Percentiles rank a stretch among this genome's conserved stretches.
phyloP scores from a whole-genome alignment of 2,113 vertebrate species.

The Herpetotheres cachinnans region DNA sequence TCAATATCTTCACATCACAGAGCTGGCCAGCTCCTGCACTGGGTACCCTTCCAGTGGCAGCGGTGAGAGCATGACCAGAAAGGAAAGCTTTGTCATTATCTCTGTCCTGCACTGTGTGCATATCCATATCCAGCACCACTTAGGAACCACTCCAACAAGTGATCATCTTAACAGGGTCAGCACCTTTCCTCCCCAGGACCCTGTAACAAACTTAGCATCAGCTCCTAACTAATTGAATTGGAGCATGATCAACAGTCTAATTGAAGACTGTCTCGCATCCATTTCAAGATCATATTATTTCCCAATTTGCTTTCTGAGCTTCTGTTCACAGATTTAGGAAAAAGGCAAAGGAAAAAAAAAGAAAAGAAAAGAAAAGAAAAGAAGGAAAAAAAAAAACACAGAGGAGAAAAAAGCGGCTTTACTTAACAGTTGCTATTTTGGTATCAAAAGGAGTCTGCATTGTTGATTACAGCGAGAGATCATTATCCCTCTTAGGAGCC shows the following conservation, averaged over 20 bases:
- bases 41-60: not conserved
- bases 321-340: slow-evolving; percentile 47
- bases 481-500: slow-evolving; percentile 69
- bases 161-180: slow-evolving; percentile 61
- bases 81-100: slow-evolving; percentile 30
- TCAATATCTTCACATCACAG: not conserved
- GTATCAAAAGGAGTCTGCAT: slow-evolving; percentile 69
- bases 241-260: slow-evolving; percentile 48
- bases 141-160: slow-evolving; percentile 60
- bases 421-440: slow-evolving; percentile 71
- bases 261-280: not conserved
- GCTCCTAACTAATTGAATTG: slow-evolving; percentile 58
- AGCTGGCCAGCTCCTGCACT: not conserved
- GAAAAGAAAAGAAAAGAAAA: too few species aligned
- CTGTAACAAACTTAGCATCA: slow-evolving; percentile 30
- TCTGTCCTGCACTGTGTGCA: not conserved
- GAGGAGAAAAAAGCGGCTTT: not conserved
- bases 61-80: not conserved
- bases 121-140: slow-evolving; percentile 39
- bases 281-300: slow-evolving; percentile 51
- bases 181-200: slow-evolving; percentile 55
- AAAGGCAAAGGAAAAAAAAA: not conserved
- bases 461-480: slow-evolving; percentile 70
- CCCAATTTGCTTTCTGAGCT: slow-evolving; percentile 49
- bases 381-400: not conserved